Evolutionary conservation across 2,113 vertebrate genomes (phyloP).

Genomic region (Ptyas mucosa): DNA sequence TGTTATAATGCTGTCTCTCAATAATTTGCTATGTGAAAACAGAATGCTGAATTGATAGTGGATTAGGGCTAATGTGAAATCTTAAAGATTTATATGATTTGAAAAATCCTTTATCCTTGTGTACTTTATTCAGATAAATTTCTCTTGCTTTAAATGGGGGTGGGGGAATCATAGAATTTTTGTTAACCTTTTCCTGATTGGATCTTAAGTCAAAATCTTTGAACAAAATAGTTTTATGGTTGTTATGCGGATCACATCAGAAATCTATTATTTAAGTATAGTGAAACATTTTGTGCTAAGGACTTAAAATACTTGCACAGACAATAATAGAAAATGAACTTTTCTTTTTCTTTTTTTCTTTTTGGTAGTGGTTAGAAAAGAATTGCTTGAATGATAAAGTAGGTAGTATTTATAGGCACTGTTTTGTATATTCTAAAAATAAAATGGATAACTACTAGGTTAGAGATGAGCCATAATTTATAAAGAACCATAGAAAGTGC

Average conservation of each 20-base stretch:
- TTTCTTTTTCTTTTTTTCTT: slow-evolving; percentile 1
- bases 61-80: not conserved
- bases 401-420: slow-evolving; percentile 20
- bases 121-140: not conserved
- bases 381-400: slow-evolving; percentile 4
- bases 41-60: not conserved
- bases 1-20: not conserved
- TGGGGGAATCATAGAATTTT: not conserved
- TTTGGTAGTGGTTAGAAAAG: not conserved
- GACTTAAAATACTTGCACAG: not conserved
- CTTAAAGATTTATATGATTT: not conserved
- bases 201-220: not conserved
- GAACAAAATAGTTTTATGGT: not conserved
- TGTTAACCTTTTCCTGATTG: not conserved
- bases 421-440: slow-evolving; percentile 44
- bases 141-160: not conserved
- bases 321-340: not conserved
- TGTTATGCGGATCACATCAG: not conserved
- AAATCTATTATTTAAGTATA: not conserved
- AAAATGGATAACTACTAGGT: slow-evolving; percentile 21
- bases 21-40: not conserved
- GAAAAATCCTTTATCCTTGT: not conserved
- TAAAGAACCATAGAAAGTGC: slow-evolving; percentile 24
- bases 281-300: not conserved
- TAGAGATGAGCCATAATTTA: slow-evolving; percentile 38